Conservation (phyloP, 1,140 invertebrate species). For the Zaprionus kolodkinae region DNA sequence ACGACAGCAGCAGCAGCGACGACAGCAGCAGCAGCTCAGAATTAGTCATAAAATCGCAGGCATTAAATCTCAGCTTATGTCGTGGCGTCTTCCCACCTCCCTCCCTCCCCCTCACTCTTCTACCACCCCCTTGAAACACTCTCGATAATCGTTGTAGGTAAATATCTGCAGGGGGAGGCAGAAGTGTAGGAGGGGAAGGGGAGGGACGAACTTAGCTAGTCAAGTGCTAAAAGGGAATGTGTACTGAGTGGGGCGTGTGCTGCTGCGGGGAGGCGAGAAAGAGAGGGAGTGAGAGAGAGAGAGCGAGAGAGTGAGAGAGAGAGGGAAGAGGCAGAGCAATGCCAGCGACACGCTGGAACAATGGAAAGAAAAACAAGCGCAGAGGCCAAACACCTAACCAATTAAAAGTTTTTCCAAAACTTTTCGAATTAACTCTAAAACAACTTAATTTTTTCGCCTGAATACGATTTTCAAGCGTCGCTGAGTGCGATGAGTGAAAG, state of each 20-base stretch:
- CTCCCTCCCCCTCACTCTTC: background rate
- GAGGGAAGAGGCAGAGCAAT: background rate
- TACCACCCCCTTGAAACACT: background rate
- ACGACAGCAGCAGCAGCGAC: background rate
- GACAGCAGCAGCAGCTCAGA: background rate
- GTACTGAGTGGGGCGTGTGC: background rate
- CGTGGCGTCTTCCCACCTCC: too few species aligned
- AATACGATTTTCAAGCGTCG: constrained; percentile 1
- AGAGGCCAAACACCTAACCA: constrained; percentile 60
- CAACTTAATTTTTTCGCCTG: constrained; percentile 56
- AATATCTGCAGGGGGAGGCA: background rate
- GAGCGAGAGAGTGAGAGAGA: too few species aligned
- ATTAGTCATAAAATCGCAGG: background rate
- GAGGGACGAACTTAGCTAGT: background rate
- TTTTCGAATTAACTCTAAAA: constrained; percentile 68
- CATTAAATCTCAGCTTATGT: constrained; percentile 3
- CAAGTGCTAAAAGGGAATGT: too few species aligned
- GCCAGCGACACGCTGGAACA: constrained; percentile 22
- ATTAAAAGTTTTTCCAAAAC: constrained; percentile 64
- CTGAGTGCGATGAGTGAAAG: background rate
- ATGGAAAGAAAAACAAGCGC: constrained; percentile 18
- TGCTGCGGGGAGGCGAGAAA: background rate
- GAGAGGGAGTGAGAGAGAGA: too few species aligned
- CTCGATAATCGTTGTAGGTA: constrained; percentile 2
- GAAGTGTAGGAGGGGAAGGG: background rate